phyloP scores from a whole-genome alignment of 2,113 vertebrate species.

The Peucedramus taeniatus region DNA sequence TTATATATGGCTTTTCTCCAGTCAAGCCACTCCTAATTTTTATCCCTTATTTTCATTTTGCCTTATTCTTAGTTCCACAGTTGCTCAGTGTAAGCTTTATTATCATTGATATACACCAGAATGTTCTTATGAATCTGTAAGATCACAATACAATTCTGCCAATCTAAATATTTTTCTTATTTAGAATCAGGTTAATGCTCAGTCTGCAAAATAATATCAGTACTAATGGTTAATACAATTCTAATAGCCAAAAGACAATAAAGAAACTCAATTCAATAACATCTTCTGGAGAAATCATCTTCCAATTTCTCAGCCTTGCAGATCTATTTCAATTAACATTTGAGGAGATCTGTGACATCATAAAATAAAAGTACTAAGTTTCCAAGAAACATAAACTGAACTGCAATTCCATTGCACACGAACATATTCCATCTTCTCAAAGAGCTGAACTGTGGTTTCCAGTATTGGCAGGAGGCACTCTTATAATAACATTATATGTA shows the following conservation, averaged over 20 bases:
- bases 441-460: constrained; percentile 30
- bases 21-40: not conserved
- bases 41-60: not conserved
- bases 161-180: not conserved
- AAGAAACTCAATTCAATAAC: not conserved
- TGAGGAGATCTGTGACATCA: not conserved
- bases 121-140: not conserved
- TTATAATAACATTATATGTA: constrained; percentile 51
- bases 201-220: not conserved
- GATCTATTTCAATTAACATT: constrained; percentile 42
- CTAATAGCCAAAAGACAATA: not conserved
- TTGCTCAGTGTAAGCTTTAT: not conserved
- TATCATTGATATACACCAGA: not conserved
- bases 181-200: not conserved
- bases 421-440: constrained; percentile 23
- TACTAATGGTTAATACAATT: not conserved
- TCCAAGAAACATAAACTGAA: constrained; percentile 37
- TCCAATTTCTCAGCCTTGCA: not conserved
- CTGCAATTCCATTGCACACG: not conserved
- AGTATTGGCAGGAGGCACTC: constrained; percentile 44
- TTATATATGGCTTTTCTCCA: not conserved
- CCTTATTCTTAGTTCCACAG: not conserved
- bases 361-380: constrained; percentile 28
- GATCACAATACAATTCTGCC: not conserved
- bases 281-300: not conserved